Evolutionary conservation across 2,888 invertebrate genomes (phyloP), one percentile per base, ranked within the genome.

Genomic region (Bellardia pandia): DNA sequence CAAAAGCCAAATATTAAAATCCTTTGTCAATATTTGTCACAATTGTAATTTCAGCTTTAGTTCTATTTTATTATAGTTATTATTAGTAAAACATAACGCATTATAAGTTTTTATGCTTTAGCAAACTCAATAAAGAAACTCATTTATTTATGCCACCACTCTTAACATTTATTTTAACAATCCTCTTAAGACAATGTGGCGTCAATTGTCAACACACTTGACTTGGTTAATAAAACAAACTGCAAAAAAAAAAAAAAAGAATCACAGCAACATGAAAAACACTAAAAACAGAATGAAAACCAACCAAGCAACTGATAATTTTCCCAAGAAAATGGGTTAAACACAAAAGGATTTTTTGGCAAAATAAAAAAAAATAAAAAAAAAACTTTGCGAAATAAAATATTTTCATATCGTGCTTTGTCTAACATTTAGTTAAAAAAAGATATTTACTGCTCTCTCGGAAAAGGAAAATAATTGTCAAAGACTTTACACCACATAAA

Each of bases 101-200:
- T 75, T 85, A 75, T 62, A 56, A 77, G 79, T 80, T 79, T 85
- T 79, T 79, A 85, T 85, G 14, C 37, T 53, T 69, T 69, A 62
- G 53, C 68, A 74, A 85, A 75, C 14, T 42, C n/a, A 42, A 40
- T 23, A n/a, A 37, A 4, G 23, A 82, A 69, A 66, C 60, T 77
- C 60, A 76, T 79, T 84, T 77, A 64, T 76, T 76, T 82, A 75
- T 83, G 53, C 14, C 62, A 62, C 11, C 48, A 33, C 51, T 58
- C 71, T 84, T 80, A 72, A 84, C 79, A 82, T 87, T 87, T 85
- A 82, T 87, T 87, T 85, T 85, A 87, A 87, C 87, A 85, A 75
- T 85, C 78, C 85, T 82, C 85, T 87, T 75, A 87, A 87, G 87
- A 87, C 87, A 87, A 87, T 87, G 87, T 87, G 87, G 87, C 87